Percentiles rank a stretch among this genome's conserved stretches.
Evolutionary conservation across 2,888 invertebrate species (phyloP).

Genomic region (Cosmia trapezina): DNA sequence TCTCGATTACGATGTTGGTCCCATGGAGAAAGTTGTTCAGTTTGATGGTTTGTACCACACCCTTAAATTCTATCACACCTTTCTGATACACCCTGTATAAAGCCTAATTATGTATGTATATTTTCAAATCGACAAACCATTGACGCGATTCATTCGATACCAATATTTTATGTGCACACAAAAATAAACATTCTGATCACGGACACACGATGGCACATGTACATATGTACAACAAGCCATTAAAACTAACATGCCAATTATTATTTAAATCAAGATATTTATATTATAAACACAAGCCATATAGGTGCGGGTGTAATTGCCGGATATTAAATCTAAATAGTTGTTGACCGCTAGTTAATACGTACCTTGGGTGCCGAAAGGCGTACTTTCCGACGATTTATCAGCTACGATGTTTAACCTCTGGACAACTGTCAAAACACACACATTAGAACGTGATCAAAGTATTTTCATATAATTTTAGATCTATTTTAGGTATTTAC

Average conservation of each 20-base stretch:
- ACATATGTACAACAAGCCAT: conserved; percentile 26
- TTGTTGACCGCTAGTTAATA: conserved; percentile 56
- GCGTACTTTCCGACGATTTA: conserved; percentile 85
- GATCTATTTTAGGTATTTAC: conserved; percentile 67
- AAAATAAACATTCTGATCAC: conserved; percentile 22
- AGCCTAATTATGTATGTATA: not conserved
- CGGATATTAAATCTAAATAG: conserved; percentile 57
- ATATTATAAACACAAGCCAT: conserved; percentile 49
- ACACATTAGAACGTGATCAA: conserved; percentile 41
- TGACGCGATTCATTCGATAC: not conserved
- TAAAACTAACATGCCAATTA: conserved; percentile 35
- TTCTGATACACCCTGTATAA: not conserved
- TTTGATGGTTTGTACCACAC: too few relatives aligned
- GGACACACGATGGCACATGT: not conserved
- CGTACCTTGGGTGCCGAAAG: conserved; percentile 87
- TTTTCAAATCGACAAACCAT: not conserved
- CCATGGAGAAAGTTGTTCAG: too few relatives aligned
- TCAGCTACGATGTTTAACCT: conserved; percentile 86
- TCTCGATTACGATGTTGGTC: too few relatives aligned
- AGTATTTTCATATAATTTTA: conserved; percentile 33
- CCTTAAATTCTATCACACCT: too few relatives aligned
- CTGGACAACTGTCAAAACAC: conserved; percentile 81
- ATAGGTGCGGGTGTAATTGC: conserved; percentile 58
- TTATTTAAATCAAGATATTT: conserved; percentile 60
- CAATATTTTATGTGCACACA: not conserved